Evolutionary conservation across 2,888 invertebrate species (phyloP).

Genomic region (Dasypolia templi): DNA sequence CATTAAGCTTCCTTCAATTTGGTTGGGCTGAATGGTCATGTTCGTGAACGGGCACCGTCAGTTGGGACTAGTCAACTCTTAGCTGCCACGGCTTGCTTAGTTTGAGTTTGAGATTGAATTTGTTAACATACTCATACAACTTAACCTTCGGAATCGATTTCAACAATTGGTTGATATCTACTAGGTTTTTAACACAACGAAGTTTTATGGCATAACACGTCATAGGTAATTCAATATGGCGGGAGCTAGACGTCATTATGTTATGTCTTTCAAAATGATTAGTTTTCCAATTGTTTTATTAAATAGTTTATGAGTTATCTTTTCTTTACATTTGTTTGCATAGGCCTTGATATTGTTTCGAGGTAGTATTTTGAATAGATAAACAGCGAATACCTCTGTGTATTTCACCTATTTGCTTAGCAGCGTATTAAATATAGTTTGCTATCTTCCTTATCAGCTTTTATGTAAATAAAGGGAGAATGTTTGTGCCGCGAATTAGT

Average conservation of each 20-base stretch:
- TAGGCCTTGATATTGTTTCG: not conserved
- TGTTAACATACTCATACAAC: not conserved
- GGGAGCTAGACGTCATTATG: not conserved
- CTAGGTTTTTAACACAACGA: not conserved
- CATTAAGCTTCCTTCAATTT: too few relatives aligned
- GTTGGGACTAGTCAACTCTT: too few relatives aligned
- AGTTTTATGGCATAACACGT: not conserved
- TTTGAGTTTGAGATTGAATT: too few relatives aligned
- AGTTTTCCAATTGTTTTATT: not conserved
- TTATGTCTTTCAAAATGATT: not conserved
- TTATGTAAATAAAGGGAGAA: constrained; percentile 3
- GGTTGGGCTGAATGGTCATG: too few relatives aligned
- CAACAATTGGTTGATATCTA: not conserved
- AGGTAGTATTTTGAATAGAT: not conserved
- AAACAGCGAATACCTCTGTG: constrained; percentile 8
- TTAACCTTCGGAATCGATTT: not conserved
- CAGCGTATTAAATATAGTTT: constrained; percentile 19
- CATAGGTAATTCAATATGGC: not conserved
- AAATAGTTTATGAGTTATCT: not conserved
- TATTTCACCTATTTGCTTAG: constrained; percentile 16
- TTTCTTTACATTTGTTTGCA: not conserved
- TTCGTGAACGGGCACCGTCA: too few relatives aligned
- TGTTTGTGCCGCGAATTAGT: constrained; percentile 16
- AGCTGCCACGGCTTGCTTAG: too few relatives aligned
- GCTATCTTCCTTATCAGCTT: constrained; percentile 22